These are phyloP conservation scores for Oasisia sp. DNA, from an alignment of 2,888 invertebrate species.

Conservation along the genomic window DNA sequence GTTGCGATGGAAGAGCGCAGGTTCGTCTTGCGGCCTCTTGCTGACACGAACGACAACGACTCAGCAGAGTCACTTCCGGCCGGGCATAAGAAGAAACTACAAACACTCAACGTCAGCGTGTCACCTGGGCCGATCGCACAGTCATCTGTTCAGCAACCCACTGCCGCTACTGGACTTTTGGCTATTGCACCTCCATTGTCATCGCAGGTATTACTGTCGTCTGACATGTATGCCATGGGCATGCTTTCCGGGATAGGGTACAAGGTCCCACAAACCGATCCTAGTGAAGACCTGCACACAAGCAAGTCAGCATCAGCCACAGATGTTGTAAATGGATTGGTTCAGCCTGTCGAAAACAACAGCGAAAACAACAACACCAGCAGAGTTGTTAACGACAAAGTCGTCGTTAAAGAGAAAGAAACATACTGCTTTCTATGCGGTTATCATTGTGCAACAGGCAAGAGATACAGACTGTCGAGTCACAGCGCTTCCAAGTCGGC, in stretches of 20 bases:
- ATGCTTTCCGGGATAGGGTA: background rate
- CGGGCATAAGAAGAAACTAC: conserved; percentile 7
- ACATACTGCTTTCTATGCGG: conserved; percentile 32
- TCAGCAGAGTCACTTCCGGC: background rate
- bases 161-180: background rate
- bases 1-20: conserved; percentile 26
- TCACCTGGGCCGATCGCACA: background rate
- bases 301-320: background rate
- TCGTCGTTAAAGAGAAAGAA: background rate
- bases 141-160: background rate
- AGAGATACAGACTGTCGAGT: background rate
- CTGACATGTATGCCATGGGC: background rate
- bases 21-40: conserved; percentile 32
- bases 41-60: background rate
- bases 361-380: background rate
- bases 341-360: background rate
- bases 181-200: conserved; percentile 14
- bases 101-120: conserved; percentile 23
- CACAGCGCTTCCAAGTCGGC: background rate
- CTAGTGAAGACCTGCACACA: background rate
- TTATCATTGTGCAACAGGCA: conserved; percentile 24
- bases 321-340: background rate
- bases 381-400: background rate
- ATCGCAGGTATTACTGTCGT: background rate
- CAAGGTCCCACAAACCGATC: background rate